Evolutionary conservation across 2,888 invertebrate genomes (phyloP).

Genomic region (Agrotis ipsilon): DNA sequence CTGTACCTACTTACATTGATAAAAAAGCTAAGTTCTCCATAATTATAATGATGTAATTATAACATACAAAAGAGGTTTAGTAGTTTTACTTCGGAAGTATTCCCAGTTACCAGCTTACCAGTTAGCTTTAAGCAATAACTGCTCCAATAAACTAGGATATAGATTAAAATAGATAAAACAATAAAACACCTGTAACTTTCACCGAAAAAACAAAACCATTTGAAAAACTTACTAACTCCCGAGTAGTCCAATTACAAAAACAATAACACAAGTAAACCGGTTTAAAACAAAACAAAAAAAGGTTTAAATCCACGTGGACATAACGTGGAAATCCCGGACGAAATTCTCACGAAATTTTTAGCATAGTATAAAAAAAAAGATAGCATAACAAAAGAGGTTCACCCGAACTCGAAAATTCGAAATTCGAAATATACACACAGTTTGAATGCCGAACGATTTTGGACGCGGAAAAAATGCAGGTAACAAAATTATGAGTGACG

Average conservation of each 20-base stretch:
- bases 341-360: conserved; percentile 70
- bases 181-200: neutral
- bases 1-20: no score
- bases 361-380: conserved; percentile 47
- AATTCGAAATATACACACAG: conserved; percentile 51
- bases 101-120: neutral
- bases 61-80: no score
- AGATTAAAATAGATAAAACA: neutral
- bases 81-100: neutral
- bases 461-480: conserved; percentile 65
- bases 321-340: conserved; percentile 42
- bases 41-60: no score
- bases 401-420: conserved; percentile 49
- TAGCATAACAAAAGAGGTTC: conserved; percentile 59
- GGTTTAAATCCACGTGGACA: conserved; percentile 53
- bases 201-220: neutral
- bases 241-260: conserved; percentile 34
- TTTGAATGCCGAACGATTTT: conserved; percentile 44
- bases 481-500: conserved; percentile 65
- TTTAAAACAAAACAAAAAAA: conserved; percentile 38
- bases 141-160: neutral
- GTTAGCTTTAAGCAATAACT: neutral
- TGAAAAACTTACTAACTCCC: conserved; percentile 1
- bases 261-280: conserved; percentile 28
- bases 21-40: no score